Evolutionary conservation across 2,113 vertebrate species (phyloP), one percentile per base, ranked within the genome.

Genomic region (Nannospalax galili): DNA sequence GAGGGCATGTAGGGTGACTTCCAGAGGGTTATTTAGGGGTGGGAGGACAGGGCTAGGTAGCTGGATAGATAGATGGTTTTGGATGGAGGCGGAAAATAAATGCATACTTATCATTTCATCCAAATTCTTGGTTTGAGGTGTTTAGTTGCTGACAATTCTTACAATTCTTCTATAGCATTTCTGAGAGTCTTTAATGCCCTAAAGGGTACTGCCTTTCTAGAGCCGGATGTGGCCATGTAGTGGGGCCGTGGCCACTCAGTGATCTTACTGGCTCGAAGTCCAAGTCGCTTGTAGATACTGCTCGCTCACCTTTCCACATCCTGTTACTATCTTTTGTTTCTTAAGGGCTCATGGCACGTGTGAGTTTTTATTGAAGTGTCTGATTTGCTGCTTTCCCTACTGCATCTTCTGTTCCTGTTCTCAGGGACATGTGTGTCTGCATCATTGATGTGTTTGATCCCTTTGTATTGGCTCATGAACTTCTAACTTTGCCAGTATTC

Each of bases 111-210:
- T 62, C 60, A 19, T 8, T 62, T 62, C 60, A 62, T 62, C 60
- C 60, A 62, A 62, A 62, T 17, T 62, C 60, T 17, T 62, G 60
- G 7, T 22, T 62, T 62, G 7, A 4, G 16, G 4, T 62, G 45
- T 92, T 96, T 62, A 60, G 42, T 45, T 90, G 81, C 48, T 52
- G 62, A 65, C 70, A 69, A 64, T 72, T 93, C 56, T 42, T 82
- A 17, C n/a, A 65, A 70, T 35, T 35, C 84, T 45, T 73, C 0
- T 56, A 1, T 48, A 73, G 81, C 77, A 82, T 82, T 93, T 86
- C 79, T 91, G 42, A 67, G 8, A 32, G 6, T 74, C 64, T 79
- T 81, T 48, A 79, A 74, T 67, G 14, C 69, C n/a, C 52, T 73
- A 7, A 28, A 5, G 48, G 60, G 42, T 69, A 74, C 40, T 56